Evolutionary conservation across 2,888 invertebrate species (phyloP), one percentile per base, ranked within the genome.

Genomic region (Agrochola lota): DNA sequence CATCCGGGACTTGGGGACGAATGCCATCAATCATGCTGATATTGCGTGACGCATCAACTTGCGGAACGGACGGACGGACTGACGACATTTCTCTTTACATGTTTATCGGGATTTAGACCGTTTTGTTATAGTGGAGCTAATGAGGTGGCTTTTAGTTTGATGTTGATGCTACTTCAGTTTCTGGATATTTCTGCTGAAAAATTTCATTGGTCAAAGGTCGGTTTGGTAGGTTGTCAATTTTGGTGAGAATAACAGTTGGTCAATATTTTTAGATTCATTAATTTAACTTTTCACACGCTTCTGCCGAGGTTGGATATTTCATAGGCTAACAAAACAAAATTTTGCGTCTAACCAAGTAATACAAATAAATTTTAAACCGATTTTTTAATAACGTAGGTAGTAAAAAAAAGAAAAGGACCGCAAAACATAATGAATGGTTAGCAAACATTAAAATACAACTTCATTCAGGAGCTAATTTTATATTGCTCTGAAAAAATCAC

Each of bases 31-130:
- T 95, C 95, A 95, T 92, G 90, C 88, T 91, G 94, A 95, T 95
- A 95, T 94, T 94, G 94, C 94, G 94, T 95, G 94, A 95, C 95
- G 92, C 94, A 93, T 93, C 94, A 94, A 94, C 92, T 94, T 91
- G 89, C 87, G 87, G 73, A 78, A 67, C 66, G 81, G 81, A 80
- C 80, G 82, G 80, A 77, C 69, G 73, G 62, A 60, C 71, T 73
- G 79, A 80, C 89, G 91, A 93, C 91, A 92, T 91, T 91, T 91
- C 92, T 92, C 93, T 94, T 92, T 92, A 91, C 92, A 91, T 86
- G 85, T 84, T 85, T 87, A 90, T 88, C 87, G 78, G 82, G 88
- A 84, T 88, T 90, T 85, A 77, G 78, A 60, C 60, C 69, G 74
- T 77, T 89, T 85, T 85, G 70, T 84, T 77, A 63, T 77, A 78